A percentile compares a stretch with the other conserved stretches of the same genome.
Evolutionary conservation across 2,113 vertebrate genomes (phyloP).

Genomic region (Percopsis transmontana): DNA sequence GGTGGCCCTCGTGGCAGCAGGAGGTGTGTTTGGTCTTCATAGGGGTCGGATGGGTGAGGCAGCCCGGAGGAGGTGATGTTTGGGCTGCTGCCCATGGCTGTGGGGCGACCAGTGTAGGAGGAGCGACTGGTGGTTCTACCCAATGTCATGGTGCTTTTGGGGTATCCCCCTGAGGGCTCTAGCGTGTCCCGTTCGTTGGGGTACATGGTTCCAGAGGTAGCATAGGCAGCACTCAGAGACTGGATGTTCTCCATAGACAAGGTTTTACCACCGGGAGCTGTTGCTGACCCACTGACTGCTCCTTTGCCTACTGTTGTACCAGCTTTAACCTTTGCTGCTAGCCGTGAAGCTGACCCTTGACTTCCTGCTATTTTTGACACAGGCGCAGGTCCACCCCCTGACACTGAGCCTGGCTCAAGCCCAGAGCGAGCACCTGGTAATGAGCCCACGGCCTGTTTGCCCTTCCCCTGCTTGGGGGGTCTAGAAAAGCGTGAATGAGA

Average conservation of each 20-base stretch:
- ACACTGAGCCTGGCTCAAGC: conserved; percentile 69
- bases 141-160: conserved; percentile 94
- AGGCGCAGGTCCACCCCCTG: conserved; percentile 61
- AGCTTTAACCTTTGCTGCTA: conserved; percentile 48
- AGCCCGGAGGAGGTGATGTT: conserved; percentile 89
- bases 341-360: conserved; percentile 38
- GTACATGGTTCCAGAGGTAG: conserved; percentile 93
- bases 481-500: conserved; percentile 87
- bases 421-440: conserved; percentile 64
- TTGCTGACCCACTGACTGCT: conserved; percentile 37
- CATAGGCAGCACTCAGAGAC: conserved; percentile 96
- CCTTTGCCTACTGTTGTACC: conserved; percentile 35
- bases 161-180: conserved; percentile 85
- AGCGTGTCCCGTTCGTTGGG: conserved; percentile 88
- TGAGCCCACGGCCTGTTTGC: conserved; percentile 57
- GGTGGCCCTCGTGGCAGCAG: conserved; percentile 72
- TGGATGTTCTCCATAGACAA: conserved; percentile 99
- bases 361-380: conserved; percentile 34
- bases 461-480: conserved; percentile 76
- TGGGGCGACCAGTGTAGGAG: conserved; percentile 83
- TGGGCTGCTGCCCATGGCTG: conserved; percentile 90
- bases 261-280: conserved; percentile 85
- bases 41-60: conserved; percentile 83
- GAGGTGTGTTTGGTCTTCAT: conserved; percentile 80
- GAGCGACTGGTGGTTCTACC: conserved; percentile 88